Evolutionary conservation across 2,797 vertebrate species (phyloP), one percentile per base, ranked within the genome.

Genomic region (Scomberomorus guttatus): DNA sequence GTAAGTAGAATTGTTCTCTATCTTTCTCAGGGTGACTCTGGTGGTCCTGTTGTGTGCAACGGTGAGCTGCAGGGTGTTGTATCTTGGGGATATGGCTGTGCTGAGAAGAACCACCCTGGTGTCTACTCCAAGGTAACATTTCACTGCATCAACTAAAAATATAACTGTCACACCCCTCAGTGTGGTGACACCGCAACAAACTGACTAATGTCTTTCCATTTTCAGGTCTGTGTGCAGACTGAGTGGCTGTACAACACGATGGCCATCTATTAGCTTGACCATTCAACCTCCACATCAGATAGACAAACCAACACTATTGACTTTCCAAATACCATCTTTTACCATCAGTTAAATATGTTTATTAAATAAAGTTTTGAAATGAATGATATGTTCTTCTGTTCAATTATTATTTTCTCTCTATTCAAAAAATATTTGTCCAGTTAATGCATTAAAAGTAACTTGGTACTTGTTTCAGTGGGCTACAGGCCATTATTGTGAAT

Each of bases 71-170:
- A 96, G 81, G 96, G 95, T 32, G 46, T 97, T 0, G 94, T 97
- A 75, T 97, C 96, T 70, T 96, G 95, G 96, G 96, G 95, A 25
- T 89, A 92, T 0, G 94, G 95, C 58, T 96, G 96, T 73, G 96
- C 95, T 68, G 62, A 89, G 81, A 72, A 9, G 59, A 29, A 86
- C 46, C 54, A 69, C 42, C 96, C 96, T 2, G 95, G 96, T 1
- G 96, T 96, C 73, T 97, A 97, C 75, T 85, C 95, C 81, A 96
- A 92, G 85, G 93, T 95, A 61, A 63, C n/a, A 13, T 50, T 60
- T 56, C 20, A 24, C 3, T 55, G 18, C 46, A 54, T 29, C 27
- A 29, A 20, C 39, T 18, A 46, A n/a, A 1, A 5, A 42, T 64
- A 50, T 5, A 57, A 50, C 14, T 11, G 20, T 72, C 5, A 25